Evolutionary conservation across 2,888 invertebrate species (phyloP), one percentile per base, ranked within the genome.

Genomic region (Agrochola lota): DNA sequence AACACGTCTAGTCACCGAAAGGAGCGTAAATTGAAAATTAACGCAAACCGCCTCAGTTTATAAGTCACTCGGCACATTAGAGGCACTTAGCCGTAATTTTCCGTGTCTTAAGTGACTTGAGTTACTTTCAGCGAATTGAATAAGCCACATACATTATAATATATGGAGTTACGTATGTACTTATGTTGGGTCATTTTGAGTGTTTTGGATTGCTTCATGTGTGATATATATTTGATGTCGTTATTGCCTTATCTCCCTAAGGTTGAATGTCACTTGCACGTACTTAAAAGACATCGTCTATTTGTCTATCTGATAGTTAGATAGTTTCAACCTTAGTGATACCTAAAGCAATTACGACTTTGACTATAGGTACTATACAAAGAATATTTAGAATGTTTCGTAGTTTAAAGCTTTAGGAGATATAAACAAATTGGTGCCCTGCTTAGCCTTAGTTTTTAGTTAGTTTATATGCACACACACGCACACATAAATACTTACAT

Each of bases 11-110:
- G 66, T 40, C 9, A n/a, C 49, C 57, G 74, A 82, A 78, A 77
- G 26, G 67, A 74, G 71, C 69, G 79, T 77, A 82, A 85, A 88
- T 83, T 84, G 87, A 66, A 77, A 85, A 89, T 89, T 79, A 84
- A 87, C 78, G 78, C 71, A 82, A 89, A 87, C 88, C 90, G 69
- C 86, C 77, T 62, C 74, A 74, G 75, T 86, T 86, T 90, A 86
- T 89, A 85, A 85, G 88, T 87, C 89, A 88, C 90, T 90, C 77
- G 81, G 79, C 83, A 84, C 86, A 90, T 91, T 91, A 90, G 80
- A 87, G 85, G 81, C 89, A 90, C 90, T 91, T 89, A 85, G 83
- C 83, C 67, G 84, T 88, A 85, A 90, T 90, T 88, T 89, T 78
- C 85, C 77, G 77, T 76, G 84, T 86, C 83, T 75, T 80, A 80